Percentiles rank a stretch among this genome's conserved stretches.
Conservation (phyloP, 1,140 invertebrate genomes). For the Pseudomyrmex concolor region DNA sequence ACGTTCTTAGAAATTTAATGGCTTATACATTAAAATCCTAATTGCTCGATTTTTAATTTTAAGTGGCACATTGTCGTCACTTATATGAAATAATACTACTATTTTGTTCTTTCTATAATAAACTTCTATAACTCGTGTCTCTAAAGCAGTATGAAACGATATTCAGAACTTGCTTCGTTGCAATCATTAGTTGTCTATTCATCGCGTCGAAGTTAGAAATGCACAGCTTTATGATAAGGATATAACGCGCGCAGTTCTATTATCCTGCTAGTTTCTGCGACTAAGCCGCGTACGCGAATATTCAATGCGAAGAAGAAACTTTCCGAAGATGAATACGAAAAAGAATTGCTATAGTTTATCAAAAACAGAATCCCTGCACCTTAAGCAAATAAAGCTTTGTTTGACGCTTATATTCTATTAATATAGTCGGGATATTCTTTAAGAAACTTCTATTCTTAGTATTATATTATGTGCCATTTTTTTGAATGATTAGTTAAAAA, state of each 20-base stretch:
- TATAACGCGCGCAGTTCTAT: constrained; percentile 47
- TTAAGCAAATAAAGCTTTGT: constrained; percentile 22
- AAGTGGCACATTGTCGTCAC: too few relatives aligned
- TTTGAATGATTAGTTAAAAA: too few relatives aligned
- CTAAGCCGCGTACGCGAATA: constrained; percentile 29
- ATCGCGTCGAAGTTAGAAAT: constrained; percentile 42
- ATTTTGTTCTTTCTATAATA: constrained; percentile 37
- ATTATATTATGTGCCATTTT: too few relatives aligned
- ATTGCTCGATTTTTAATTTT: not conserved
- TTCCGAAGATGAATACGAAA: constrained; percentile 16
- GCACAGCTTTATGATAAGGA: constrained; percentile 33
- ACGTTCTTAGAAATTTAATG: not conserved
- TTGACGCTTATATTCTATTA: not conserved
- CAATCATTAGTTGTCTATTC: constrained; percentile 53
- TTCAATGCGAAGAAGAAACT: constrained; percentile 16
- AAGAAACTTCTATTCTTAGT: too few relatives aligned
- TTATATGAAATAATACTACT: constrained; percentile 19
- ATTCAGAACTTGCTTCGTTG: constrained; percentile 56
- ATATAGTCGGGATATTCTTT: too few relatives aligned
- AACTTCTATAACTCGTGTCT: constrained; percentile 37
- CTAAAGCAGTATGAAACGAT: constrained; percentile 23
- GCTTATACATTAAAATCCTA: not conserved
- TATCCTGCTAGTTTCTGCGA: constrained; percentile 41
- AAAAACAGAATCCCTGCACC: not conserved
- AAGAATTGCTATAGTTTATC: constrained; percentile 44